Evolutionary conservation across 2,113 vertebrate genomes (phyloP).

Genomic region (Salvelinus alpinus): DNA sequence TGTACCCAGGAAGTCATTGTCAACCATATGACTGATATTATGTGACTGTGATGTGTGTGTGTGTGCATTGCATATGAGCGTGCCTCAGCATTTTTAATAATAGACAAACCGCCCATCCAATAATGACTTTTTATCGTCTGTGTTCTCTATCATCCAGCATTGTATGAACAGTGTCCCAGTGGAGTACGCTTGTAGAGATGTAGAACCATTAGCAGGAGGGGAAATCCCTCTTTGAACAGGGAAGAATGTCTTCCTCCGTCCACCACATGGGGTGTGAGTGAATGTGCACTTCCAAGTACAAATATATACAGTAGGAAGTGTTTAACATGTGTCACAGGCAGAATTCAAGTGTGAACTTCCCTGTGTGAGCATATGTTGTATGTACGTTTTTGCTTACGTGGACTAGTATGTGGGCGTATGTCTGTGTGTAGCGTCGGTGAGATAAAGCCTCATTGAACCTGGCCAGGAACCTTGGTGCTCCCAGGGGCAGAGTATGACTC

Average conservation of each 20-base stretch:
- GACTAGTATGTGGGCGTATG: not conserved
- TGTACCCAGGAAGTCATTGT: conserved; percentile 10
- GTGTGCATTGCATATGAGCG: conserved; percentile 5
- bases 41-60: too few species aligned
- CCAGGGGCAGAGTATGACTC: conserved; percentile 43
- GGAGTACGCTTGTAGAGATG: not conserved
- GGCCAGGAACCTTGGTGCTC: not conserved
- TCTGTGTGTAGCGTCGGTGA: conserved; percentile 3
- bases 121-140: conserved; percentile 11
- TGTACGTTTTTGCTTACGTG: not conserved
- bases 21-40: conserved; percentile 21
- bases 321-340: not conserved
- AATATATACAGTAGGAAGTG: not conserved
- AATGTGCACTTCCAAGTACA: conserved; percentile 6
- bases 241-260: not conserved
- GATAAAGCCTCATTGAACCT: conserved; percentile 35
- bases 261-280: not conserved
- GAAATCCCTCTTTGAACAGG: not conserved
- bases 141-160: not conserved
- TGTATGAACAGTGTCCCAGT: not conserved
- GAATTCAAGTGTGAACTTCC: not conserved
- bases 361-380: not conserved
- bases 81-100: conserved; percentile 10
- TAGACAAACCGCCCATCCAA: not conserved
- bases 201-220: not conserved